These are phyloP conservation scores for Sarcophaga peregrina DNA, from an alignment of 1,140 invertebrate genomes.

Conservation along the genomic window DNA sequence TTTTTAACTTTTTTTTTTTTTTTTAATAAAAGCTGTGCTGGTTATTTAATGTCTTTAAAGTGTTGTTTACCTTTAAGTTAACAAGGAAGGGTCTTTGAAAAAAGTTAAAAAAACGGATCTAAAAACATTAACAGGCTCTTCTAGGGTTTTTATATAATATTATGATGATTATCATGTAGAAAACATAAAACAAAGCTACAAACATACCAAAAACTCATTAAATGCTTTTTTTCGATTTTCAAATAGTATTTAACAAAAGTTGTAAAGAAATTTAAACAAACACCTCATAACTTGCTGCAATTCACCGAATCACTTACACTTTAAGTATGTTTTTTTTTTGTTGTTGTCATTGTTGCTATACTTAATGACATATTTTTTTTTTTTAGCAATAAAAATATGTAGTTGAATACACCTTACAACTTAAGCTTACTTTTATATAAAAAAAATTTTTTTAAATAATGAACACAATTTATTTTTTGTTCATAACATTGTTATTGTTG, in stretches of 20 bases:
- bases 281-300: slow-evolving; percentile 38
- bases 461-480: too few species aligned
- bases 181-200: neutral
- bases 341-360: neutral
- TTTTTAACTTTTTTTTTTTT: neutral
- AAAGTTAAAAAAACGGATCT: neutral
- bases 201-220: neutral
- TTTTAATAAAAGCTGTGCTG: neutral
- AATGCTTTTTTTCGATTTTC: slow-evolving; percentile 5
- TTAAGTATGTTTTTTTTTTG: neutral
- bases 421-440: too few species aligned
- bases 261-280: neutral
- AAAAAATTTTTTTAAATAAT: too few species aligned
- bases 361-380: neutral
- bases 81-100: neutral
- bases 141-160: neutral
- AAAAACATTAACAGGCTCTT: neutral
- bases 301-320: slow-evolving; percentile 11
- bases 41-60: neutral
- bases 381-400: neutral
- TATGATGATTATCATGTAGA: neutral
- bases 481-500: too few species aligned
- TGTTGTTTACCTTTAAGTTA: neutral
- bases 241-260: neutral
- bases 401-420: too few species aligned